Evolutionary conservation across 2,888 invertebrate species (phyloP).

Genomic region (Drosophila antonietae): DNA sequence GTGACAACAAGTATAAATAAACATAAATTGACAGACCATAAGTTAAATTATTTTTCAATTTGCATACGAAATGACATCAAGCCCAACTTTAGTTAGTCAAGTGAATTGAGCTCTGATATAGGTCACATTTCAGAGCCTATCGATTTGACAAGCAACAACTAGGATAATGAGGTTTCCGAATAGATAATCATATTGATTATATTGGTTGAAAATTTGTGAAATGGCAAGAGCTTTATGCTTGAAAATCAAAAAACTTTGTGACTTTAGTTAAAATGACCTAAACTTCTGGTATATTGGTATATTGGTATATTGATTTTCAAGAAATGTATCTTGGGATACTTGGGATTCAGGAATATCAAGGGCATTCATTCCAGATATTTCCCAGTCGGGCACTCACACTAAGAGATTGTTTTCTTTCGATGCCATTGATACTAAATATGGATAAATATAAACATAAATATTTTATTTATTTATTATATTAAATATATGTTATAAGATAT

Average conservation of each 20-base stretch:
- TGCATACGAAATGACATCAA: neutral
- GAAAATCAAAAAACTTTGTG: no score
- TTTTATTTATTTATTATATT: no score
- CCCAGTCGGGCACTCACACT: no score
- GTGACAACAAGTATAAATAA: conserved; percentile 7
- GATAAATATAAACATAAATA: no score
- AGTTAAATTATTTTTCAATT: neutral
- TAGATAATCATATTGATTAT: neutral
- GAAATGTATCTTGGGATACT: no score
- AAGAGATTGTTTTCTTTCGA: no score
- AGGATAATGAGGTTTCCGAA: neutral
- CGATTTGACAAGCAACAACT: neutral
- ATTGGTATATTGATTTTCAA: no score
- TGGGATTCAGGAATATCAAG: no score
- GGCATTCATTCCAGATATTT: no score
- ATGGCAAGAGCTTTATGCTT: neutral
- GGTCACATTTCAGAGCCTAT: neutral
- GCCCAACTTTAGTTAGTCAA: neutral
- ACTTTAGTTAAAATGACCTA: no score
- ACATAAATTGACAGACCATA: neutral
- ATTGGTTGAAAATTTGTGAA: neutral
- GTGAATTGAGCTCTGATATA: neutral
- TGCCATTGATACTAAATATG: no score
- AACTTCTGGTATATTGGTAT: no score
- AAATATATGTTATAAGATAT: neutral